Evolutionary conservation across 2,888 invertebrate genomes (phyloP).

Genomic region (Drosophila robusta): DNA sequence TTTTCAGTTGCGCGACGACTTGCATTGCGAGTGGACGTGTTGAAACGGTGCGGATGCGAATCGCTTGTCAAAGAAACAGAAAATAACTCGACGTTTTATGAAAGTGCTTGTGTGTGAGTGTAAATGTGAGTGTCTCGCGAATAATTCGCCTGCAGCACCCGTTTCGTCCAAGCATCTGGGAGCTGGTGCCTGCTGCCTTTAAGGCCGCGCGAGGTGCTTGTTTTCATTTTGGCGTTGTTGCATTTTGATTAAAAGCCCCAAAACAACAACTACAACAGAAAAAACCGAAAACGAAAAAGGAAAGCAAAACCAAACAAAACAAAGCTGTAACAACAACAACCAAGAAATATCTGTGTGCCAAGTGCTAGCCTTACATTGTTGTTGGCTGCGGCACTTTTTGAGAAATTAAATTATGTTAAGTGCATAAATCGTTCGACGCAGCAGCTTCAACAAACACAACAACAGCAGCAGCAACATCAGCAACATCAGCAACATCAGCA

Average conservation of each 20-base stretch:
- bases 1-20: conserved; percentile 82
- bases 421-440: conserved; percentile 67
- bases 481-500: conserved; percentile 17
- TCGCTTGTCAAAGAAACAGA: conserved; percentile 23
- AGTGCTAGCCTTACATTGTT: conserved; percentile 53
- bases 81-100: conserved; percentile 49
- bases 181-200: conserved; percentile 27
- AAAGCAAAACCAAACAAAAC: conserved; percentile 55
- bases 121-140: conserved; percentile 57
- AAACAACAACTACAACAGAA: conserved; percentile 31
- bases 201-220: conserved; percentile 39
- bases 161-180: conserved; percentile 49
- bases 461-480: conserved; percentile 12
- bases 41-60: conserved; percentile 34
- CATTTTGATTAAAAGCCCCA: conserved; percentile 53
- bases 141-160: conserved; percentile 65
- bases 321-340: conserved; percentile 42
- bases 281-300: conserved; percentile 45
- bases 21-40: conserved; percentile 73
- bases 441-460: conserved; percentile 1
- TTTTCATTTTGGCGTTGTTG: conserved; percentile 57
- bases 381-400: conserved; percentile 63
- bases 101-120: conserved; percentile 25
- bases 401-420: conserved; percentile 79
- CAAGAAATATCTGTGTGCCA: conserved; percentile 58